Evolutionary conservation across 2,797 vertebrate genomes (phyloP).

Genomic region (Potorous gilbertii): DNA sequence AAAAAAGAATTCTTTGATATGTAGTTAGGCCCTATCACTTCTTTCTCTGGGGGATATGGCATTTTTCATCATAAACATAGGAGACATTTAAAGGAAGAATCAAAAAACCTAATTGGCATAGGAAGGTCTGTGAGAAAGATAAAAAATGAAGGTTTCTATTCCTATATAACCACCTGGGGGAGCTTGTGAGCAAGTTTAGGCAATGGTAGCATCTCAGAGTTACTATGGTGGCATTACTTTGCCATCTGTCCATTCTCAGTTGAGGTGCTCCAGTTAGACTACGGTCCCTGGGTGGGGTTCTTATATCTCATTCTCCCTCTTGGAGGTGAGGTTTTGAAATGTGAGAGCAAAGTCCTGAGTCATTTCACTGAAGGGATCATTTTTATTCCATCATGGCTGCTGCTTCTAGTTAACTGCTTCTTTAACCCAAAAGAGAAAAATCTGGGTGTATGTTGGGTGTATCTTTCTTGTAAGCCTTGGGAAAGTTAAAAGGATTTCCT

Average conservation of each 20-base stretch:
- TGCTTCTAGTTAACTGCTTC: neutral
- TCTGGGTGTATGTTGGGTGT: neutral
- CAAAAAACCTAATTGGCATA: neutral
- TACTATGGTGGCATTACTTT: neutral
- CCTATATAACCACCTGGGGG: neutral
- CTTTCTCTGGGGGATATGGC: neutral
- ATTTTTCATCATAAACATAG: neutral
- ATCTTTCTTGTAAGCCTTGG: neutral
- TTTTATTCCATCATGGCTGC: neutral
- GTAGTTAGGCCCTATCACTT: neutral
- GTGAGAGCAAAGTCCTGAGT: neutral
- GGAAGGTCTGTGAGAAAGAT: neutral
- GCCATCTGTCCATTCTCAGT: neutral
- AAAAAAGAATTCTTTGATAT: neutral
- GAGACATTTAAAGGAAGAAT: neutral
- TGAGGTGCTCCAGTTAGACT: neutral
- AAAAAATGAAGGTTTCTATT: neutral
- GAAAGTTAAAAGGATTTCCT: neutral
- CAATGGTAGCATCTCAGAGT: neutral
- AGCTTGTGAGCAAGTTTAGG: neutral
- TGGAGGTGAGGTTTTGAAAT: neutral
- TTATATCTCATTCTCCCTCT: neutral
- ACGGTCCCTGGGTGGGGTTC: neutral
- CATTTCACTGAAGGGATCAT: neutral
- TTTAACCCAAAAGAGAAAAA: neutral